phyloP scores from a whole-genome alignment of 2,888 invertebrate genomes.

The Nymphalis c-album region DNA sequence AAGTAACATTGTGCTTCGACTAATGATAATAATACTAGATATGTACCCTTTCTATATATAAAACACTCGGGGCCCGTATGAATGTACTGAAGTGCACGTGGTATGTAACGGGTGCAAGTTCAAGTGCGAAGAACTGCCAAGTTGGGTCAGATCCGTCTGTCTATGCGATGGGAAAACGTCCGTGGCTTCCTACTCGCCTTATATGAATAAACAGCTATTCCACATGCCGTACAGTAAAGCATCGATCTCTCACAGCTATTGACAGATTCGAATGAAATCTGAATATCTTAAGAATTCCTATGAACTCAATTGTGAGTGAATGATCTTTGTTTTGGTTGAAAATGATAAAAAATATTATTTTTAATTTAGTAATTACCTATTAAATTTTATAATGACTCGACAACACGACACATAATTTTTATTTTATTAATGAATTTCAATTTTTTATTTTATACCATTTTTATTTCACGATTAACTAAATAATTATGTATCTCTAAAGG shows the following conservation, averaged over 20 bases:
- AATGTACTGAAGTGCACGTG: constrained; percentile 42
- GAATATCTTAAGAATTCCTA: background rate
- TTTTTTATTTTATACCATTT: too few species aligned
- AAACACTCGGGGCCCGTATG: constrained; percentile 12
- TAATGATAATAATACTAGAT: too few species aligned
- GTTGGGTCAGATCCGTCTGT: constrained; percentile 65
- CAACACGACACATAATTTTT: too few species aligned
- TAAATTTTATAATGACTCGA: too few species aligned
- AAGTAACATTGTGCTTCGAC: too few species aligned
- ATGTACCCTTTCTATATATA: background rate
- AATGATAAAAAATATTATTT: too few species aligned
- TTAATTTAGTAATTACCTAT: too few species aligned
- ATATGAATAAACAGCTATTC: constrained; percentile 50
- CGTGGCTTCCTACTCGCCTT: constrained; percentile 69
- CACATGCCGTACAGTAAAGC: constrained; percentile 14
- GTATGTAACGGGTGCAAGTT: constrained; percentile 56
- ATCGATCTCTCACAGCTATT: constrained; percentile 24
- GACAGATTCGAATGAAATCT: constrained; percentile 13
- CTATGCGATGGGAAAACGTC: constrained; percentile 72
- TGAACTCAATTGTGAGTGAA: background rate
- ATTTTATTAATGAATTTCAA: too few species aligned
- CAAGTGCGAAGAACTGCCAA: constrained; percentile 65
- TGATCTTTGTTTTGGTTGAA: too few species aligned
- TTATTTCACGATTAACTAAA: background rate
- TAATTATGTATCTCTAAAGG: constrained; percentile 27